Base-by-base conservation (phyloP, 2,888 invertebrate genomes). In the Drosophila prolongata region DNA sequence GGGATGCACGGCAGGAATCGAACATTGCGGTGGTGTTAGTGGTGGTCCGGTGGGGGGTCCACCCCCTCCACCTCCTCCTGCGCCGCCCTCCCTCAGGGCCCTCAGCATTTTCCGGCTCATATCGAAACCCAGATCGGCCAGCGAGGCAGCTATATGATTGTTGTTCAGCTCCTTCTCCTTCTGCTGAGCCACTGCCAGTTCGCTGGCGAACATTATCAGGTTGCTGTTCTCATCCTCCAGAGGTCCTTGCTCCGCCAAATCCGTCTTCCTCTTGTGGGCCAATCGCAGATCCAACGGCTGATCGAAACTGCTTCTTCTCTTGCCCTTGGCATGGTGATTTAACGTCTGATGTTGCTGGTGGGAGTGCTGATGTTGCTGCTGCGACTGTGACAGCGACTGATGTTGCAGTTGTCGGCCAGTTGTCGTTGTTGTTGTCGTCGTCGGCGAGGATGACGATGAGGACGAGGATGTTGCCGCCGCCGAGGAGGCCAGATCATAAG, bases 281-380 rank as follows among this genome's bases (percentile, higher is more conserved):
- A 98, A 94, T 89, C 98, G 95, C 66, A 98, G 94, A 92, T 98
- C 98, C 66, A 98, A 94, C 1, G 98, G 98, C 91, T 97, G 96
- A 90, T 97, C 96, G n/a, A 79, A 83, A 71, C 82, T 90, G 67
- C 84, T 78, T 52, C 90, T 85, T 57, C 86, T 68, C 64, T 89
- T 80, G 24, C 78, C 70, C 61, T 80, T 89, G 35, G 69, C 80
- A 66, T 83, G 75, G 75, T 79, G 80, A 49, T 79, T 62, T 5
- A 52, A 50, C 3, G 43, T 61, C 38, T 52, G 68, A 10, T 61
- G 67, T 46, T 65, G 71, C 3, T 64, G 86, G 1, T 75, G 83
- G 1, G 70, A 72, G 0, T 70, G 84, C 2, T 75, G 83, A 1
- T 75, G 84, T 0, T 69, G 76, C 0, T 53, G 65, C 6, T 60